Conservation (phyloP, 2,888 invertebrate species). For the Ischnura elegans region DNA sequence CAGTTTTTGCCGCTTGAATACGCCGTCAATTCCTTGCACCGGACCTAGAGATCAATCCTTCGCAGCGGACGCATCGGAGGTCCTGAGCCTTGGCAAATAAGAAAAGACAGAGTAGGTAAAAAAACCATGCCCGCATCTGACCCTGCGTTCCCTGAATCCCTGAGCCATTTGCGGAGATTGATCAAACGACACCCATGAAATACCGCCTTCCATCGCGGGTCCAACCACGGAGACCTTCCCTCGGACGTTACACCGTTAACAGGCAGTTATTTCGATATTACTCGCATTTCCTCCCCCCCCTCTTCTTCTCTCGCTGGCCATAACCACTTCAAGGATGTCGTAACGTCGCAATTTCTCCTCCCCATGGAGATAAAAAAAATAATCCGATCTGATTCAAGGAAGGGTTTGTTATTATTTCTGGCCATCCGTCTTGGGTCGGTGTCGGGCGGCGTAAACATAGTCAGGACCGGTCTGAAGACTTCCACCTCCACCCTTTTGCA, state of each 20-base stretch:
- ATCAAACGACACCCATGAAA: slow-evolving; percentile 15
- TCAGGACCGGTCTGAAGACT: neutral
- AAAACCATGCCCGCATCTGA: neutral
- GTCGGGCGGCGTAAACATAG: slow-evolving; percentile 1
- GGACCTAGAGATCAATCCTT: neutral
- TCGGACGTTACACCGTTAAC: slow-evolving; percentile 15
- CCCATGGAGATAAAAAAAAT: neutral
- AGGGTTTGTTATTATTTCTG: neutral
- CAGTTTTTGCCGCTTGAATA: neutral
- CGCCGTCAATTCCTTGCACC: neutral
- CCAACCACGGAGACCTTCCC: neutral
- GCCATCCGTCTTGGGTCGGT: neutral
- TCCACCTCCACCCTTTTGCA: neutral
- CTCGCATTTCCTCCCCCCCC: too few species aligned
- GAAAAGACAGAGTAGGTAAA: neutral
- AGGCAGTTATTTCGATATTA: slow-evolving; percentile 23
- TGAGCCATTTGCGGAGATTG: neutral
- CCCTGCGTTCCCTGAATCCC: neutral
- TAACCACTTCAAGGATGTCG: slow-evolving; percentile 31
- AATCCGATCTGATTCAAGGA: neutral
- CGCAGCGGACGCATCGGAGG: neutral
- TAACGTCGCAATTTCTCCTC: neutral
- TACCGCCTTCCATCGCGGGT: too few species aligned
- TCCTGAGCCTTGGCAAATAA: neutral
- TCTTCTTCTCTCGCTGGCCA: neutral